These are phyloP conservation scores for Hyaena hyaena DNA, from an alignment of 2,113 vertebrate species.

Conservation along the genomic window DNA sequence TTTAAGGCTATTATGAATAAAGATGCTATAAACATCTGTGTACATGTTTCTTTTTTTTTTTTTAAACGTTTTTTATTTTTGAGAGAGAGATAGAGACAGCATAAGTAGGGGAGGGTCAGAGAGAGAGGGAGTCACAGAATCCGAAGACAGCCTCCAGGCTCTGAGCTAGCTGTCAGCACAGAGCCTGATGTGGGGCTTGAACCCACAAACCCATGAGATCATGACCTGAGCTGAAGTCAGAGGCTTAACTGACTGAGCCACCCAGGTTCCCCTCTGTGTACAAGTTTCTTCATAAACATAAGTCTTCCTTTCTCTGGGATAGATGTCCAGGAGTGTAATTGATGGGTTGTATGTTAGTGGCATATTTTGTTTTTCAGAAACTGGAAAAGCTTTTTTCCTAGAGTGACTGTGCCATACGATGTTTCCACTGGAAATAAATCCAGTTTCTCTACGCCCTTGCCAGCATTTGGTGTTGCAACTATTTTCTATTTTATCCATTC, in stretches of 20 bases:
- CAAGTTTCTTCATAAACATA: neutral
- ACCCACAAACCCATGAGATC: no score
- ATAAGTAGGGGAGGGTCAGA: no score
- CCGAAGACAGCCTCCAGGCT: no score
- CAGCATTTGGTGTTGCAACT: neutral
- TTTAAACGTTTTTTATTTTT: no score
- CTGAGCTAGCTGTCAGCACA: no score
- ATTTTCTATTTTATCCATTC: neutral
- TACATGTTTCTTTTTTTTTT: neutral
- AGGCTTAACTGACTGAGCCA: no score
- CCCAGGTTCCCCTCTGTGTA: neutral
- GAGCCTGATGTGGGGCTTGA: no score
- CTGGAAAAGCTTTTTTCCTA: neutral
- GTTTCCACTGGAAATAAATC: neutral
- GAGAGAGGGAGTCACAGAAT: no score
- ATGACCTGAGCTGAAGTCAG: no score
- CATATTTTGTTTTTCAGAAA: neutral
- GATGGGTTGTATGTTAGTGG: neutral
- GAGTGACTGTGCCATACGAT: neutral
- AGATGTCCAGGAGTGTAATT: neutral
- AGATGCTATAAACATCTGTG: neutral
- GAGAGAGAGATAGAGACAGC: no score
- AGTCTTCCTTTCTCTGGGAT: neutral
- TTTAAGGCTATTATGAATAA: conserved; percentile 5
- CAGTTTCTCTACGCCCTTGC: neutral